Evolutionary conservation across 1,140 invertebrate genomes (phyloP).

Genomic region (Solenopsis invicta): DNA sequence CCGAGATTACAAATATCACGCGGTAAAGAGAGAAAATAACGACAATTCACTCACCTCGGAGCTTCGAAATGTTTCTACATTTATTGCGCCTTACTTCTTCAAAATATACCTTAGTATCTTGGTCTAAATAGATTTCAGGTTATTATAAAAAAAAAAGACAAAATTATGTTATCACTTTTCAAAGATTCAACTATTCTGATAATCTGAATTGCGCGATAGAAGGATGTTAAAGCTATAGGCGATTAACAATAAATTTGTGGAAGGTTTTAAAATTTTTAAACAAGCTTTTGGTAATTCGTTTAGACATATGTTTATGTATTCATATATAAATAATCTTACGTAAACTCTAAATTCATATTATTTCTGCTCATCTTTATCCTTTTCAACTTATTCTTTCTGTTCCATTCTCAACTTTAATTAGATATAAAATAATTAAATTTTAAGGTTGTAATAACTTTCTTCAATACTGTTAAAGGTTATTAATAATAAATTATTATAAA

Average conservation of each 20-base stretch:
- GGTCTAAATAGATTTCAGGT: background rate
- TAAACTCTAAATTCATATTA: background rate
- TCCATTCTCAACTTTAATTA: too few relatives aligned
- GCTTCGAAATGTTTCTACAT: conserved; percentile 8
- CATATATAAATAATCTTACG: background rate
- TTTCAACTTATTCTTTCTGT: background rate
- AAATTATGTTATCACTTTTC: background rate
- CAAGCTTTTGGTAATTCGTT: background rate
- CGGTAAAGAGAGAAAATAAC: conserved; percentile 59
- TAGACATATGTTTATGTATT: background rate
- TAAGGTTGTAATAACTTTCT: background rate
- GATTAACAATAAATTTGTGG: background rate
- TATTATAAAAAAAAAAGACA: background rate
- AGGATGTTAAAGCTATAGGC: background rate
- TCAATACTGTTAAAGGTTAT: background rate
- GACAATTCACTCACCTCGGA: conserved; percentile 37
- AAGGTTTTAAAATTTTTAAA: background rate
- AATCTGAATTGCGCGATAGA: background rate
- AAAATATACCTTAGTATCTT: background rate
- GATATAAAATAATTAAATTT: background rate
- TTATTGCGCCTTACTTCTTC: conserved; percentile 26
- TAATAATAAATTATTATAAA: background rate
- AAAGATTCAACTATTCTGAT: background rate
- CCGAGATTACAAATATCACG: conserved; percentile 59
- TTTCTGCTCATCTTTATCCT: background rate